Evolutionary conservation across 2,888 invertebrate genomes (phyloP), one percentile per base, ranked within the genome.

Genomic region (Metellina segmentata): DNA sequence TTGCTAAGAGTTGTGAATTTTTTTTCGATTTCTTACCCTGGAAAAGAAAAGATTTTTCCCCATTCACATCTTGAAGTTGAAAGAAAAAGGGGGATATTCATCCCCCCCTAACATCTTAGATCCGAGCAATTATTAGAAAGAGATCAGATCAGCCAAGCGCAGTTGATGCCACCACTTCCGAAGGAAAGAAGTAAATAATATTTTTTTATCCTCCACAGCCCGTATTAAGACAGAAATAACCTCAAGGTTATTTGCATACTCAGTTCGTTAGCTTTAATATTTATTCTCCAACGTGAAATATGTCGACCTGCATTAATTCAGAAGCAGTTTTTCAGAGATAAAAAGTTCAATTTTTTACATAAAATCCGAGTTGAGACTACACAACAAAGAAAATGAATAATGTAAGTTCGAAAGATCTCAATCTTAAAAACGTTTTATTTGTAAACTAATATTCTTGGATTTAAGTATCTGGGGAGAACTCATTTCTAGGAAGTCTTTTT

Each of bases 191-290:
- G 20, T 34, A 61, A 61, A 61, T 61, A 61, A 61, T 19, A 5
- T 0, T 74, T 34, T 81, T 81, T 81, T 70, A 19, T 72, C 19
- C n/a, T 74, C 6, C 19, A 0, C 1, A 34, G 4, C 34, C 34
- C 34, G 34, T 8, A 20, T 48, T 81, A 16, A 70, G 13, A 69
- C 69, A 69, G 16, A 19, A 19, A 34, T n/a, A 6, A 69, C 7
- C 75, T 48, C 53, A 61, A 85, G 49, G 75, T n/a, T 85, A 85
- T 85, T 75, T 85, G 75, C 85, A 85, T 61, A 49, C 20, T 5
- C n/a, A 48, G 53, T 61, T 75, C 74, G 53, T 61, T 48, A 48
- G 75, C 16, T 11, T 74, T 85, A 75, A 48, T 75, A 85, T 85
- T 85, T 75, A 75, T 61, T 61, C 48, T 75, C 7, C 11, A 34